phyloP scores from a whole-genome alignment of 2,797 vertebrate genomes.

The Microhierax caerulescens region DNA sequence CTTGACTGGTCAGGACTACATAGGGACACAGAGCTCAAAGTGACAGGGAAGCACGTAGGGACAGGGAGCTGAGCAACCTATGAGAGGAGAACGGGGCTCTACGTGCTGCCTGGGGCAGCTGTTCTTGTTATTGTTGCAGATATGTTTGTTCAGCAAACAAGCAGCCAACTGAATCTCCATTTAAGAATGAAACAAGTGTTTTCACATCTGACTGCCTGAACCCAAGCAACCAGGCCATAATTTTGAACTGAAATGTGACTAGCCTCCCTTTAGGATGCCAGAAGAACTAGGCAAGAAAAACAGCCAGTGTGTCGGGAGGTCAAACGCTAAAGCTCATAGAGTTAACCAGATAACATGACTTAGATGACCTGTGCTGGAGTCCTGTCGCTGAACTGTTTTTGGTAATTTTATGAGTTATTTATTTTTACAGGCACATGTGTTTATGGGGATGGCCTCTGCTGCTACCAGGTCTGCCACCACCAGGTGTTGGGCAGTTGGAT shows the following conservation, averaged over 20 bases:
- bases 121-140: not conserved
- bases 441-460: not conserved
- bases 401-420: not conserved
- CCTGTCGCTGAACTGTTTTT: not conserved
- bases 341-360: not conserved
- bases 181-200: not conserved
- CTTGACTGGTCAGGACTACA: not conserved
- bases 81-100: not conserved
- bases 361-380: not conserved
- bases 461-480: not conserved
- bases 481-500: not conserved
- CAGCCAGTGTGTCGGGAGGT: not conserved
- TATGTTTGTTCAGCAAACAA: not conserved
- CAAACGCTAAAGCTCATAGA: not conserved
- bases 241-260: not conserved
- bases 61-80: not conserved
- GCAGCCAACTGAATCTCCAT: not conserved
- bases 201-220: not conserved
- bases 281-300: not conserved
- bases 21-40: not conserved
- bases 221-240: not conserved
- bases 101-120: not conserved
- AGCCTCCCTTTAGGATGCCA: not conserved
- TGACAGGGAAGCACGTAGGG: not conserved
- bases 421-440: not conserved